These are phyloP conservation scores for Mermis nigrescens DNA, from an alignment of 2,888 invertebrate genomes.

Conservation along the genomic window DNA sequence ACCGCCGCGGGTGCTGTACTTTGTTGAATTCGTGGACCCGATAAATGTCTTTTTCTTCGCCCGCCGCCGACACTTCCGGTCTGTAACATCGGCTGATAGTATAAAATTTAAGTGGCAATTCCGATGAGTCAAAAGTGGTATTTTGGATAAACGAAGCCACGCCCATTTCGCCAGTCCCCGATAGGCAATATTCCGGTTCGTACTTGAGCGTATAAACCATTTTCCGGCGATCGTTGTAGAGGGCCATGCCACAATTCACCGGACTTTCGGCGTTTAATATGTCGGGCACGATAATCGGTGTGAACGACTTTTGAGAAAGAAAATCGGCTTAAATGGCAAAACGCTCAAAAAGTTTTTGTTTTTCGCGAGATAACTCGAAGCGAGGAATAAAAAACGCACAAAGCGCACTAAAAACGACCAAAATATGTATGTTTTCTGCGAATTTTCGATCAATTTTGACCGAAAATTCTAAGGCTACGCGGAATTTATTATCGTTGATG, in stretches of 20 bases:
- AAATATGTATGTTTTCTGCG: no score
- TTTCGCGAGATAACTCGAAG: no score
- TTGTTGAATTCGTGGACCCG: constrained; percentile 31
- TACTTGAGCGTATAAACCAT: constrained; percentile 13
- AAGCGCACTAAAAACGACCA: no score
- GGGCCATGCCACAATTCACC: constrained; percentile 4
- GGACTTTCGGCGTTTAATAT: constrained; percentile 22
- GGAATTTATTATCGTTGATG: no score
- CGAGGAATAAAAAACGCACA: no score
- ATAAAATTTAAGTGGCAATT: constrained; percentile 23
- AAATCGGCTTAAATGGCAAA: no score
- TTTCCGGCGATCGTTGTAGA: background rate
- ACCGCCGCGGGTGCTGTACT: constrained; percentile 11
- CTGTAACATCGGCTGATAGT: constrained; percentile 26
- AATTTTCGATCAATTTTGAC: no score
- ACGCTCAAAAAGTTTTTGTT: constrained; percentile 12
- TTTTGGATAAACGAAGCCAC: constrained; percentile 21
- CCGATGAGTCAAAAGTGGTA: constrained; percentile 19
- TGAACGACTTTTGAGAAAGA: no score
- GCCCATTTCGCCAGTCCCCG: constrained; percentile 32
- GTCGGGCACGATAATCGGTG: constrained; percentile 23
- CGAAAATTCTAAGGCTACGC: no score
- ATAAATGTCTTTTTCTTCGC: constrained; percentile 24
- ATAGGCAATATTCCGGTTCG: constrained; percentile 19
- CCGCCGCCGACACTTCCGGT: constrained; percentile 24